Base-by-base conservation (phyloP, 2,113 vertebrate genomes). In the Vombatus ursinus region DNA sequence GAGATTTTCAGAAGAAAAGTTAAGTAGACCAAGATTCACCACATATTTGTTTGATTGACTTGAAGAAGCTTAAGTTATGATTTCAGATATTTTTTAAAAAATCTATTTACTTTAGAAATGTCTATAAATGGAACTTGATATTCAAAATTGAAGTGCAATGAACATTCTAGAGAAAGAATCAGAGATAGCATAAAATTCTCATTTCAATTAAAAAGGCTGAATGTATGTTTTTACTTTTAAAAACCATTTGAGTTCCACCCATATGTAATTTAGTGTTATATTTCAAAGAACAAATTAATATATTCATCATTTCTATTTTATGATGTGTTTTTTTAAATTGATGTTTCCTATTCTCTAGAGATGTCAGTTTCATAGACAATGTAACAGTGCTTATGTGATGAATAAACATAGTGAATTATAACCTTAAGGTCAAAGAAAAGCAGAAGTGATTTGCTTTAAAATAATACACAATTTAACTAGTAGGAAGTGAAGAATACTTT, bases 311-410 rank as follows among this genome's bases (percentile, higher is more conserved):
- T 37, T 47, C 24, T 16, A 23, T 0, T 54, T 50, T 50, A 16
- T 90, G 26, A 92, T 91, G 7, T 50, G 48, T 52, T 95, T 96
- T 96, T 96, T 52, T 93, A 7, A 50, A 1, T 31, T 54, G 50
- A 22, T 9, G 93, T n/a, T 93, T 92, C 3, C 57, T 10, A 44
- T 93, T 96, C 57, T 90, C 2, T 91, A 91, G 94, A 90, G 44
- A 90, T 94, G 52, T 52, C 19, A 93, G 44, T 19, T 94, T 89
- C 93, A 4, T 50, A 90, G 1, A 68, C 53, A 95, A 91, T 5
- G 37, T 93, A 49, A 68, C 49, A 52, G 3, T 92, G 26, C 51
- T 93, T 92, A 89, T 44, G 44, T 44, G n/a, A 44, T 44, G 37
- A 77, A 68, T 77, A n/a, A n/a, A 84, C 16, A 44, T 23, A 84